Evolutionary conservation across 2,888 invertebrate species (phyloP), one percentile per base, ranked within the genome.

Genomic region (Yponomeuta sedellus): DNA sequence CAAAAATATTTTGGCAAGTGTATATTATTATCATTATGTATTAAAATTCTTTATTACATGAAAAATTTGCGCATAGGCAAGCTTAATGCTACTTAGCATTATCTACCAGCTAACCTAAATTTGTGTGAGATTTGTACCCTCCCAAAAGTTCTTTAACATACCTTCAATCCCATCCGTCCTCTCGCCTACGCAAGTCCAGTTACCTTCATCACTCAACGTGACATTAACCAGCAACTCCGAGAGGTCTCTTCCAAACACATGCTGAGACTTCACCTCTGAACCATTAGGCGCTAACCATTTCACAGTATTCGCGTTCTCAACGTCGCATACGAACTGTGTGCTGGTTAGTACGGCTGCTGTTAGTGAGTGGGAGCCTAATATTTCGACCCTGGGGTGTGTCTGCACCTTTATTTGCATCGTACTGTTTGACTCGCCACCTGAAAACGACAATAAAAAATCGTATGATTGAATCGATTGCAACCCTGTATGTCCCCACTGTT

Each of bases 351-450:
- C 71, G 0, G 64, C 74, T 57, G 69, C 76, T 0, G 72, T 71
- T 1, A 87, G 57, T 1, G 75, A 72, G 68, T 85, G 86, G 0
- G 85, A 80, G 0, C 87, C 88, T 28, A 85, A 70, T 65, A 90
- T 86, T 69, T 83, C 81, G 0, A 83, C 85, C 56, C 75, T 74
- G 1, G 90, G 85, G n/a, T 77, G 71, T 0, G 72, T 58, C 69
- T 74, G 71, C 20, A 85, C 68, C 0, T 71, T 73, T 64, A 91
- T 75, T 40, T 72, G 69, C 1, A 78, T 77, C 0, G 85, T 77
- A 66, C 80, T 74, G 10, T 74, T 78, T 19, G 77, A 68, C 73
- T 76, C 70, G 0, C 92, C 91, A 19, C 83, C 92, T 92, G 71
- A 8, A 79, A 77, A 52, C 63, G 1, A 56, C 64, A 67, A 28